Base-by-base conservation (phyloP, 2,888 invertebrate genomes). In the Eustalomyia histrio region DNA sequence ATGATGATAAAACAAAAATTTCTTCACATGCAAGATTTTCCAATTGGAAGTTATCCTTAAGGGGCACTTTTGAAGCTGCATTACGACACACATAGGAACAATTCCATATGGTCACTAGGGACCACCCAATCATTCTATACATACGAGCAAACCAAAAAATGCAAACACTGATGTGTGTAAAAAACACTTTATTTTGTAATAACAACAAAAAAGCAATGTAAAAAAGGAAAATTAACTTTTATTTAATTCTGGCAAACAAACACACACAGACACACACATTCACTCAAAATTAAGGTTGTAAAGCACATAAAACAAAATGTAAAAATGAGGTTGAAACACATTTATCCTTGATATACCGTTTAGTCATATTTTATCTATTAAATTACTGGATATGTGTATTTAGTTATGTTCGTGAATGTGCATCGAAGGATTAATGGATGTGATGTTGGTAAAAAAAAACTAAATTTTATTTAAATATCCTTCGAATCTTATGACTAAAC, bases 21-120 rank as follows among this genome's bases (percentile, higher is more conserved):
- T 50, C 53, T 72, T 67, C 60, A 35, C 67, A 55, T 67, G 78
- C 71, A 78, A 61, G 71, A 65, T 73, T 79, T 87, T 87, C 87
- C 89, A 89, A 89, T 89, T 89, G 88, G 87, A 87, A 87, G 86
- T 87, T 73, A 89, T 89, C 87, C 89, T 88, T 88, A 87, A 87
- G 89, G 87, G 86, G 87, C 87, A 87, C 86, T 88, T 87, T 87
- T 68, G 73, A 85, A 86, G 87, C 86, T 87, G 87, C 87, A 87
- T 90, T 89, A 90, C 89, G 89, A 87, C 87, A 90, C 90, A 88
- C 90, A 84, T 86, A 89, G 90, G 90, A 89, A 88, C 90, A 90
- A 90, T 90, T 90, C 88, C 86, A 87, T 87, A 83, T 79, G 76
- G 85, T 85, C 87, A 88, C 86, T 83, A 60, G 84, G 89, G 88